Percentiles rank a stretch among this genome's conserved stretches.
Evolutionary conservation across 2,113 vertebrate genomes (phyloP).

Genomic region (Indicator indicator): DNA sequence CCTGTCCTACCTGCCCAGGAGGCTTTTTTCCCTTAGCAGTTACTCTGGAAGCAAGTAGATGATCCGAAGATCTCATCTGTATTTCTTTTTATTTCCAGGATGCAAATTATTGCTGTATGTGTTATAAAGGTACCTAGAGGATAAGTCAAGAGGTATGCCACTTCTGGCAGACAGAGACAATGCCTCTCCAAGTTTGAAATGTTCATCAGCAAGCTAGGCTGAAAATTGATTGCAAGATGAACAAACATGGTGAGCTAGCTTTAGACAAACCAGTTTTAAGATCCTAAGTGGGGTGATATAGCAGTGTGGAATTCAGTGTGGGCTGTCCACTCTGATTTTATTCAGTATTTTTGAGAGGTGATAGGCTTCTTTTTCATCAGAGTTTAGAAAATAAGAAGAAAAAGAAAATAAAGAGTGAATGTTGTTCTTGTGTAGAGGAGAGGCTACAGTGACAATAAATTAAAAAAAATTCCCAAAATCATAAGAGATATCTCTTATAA

Average conservation of each 20-base stretch:
- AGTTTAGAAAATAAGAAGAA: neutral
- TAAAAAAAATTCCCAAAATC: neutral
- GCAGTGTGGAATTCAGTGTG: neutral
- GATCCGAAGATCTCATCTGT: neutral
- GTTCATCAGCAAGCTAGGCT: neutral
- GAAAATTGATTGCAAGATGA: neutral
- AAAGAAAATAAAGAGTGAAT: neutral
- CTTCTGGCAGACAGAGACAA: neutral
- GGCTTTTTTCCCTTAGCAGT: neutral
- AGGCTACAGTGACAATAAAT: neutral
- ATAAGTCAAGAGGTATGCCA: accelerated
- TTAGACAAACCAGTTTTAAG: neutral
- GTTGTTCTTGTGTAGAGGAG: neutral
- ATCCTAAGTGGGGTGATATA: accelerated
- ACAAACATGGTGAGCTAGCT: accelerated
- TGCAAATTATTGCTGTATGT: neutral
- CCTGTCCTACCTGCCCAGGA: accelerated
- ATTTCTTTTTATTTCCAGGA: neutral
- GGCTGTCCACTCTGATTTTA: neutral
- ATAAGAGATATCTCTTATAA: neutral
- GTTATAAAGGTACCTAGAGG: neutral
- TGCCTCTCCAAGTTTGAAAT: neutral
- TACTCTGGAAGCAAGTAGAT: accelerated
- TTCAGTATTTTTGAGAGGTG: neutral
- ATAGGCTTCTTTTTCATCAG: neutral